Conservation (phyloP, 2,797 vertebrate genomes). For the Xenops minutus region DNA sequence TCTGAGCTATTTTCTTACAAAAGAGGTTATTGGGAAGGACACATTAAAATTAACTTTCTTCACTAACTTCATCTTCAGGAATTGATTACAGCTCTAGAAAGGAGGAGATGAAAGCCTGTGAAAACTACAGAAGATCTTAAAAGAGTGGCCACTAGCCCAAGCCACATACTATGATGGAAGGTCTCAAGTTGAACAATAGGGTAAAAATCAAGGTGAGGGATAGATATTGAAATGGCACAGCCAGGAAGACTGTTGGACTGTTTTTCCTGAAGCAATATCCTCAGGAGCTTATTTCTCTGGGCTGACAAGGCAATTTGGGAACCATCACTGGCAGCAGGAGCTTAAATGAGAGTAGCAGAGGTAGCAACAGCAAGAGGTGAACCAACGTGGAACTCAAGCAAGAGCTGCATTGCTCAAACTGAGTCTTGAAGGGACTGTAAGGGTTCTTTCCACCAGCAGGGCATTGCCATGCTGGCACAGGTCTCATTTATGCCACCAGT, state of each 20-base stretch:
- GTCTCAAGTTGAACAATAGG: neutral
- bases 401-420: neutral
- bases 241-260: neutral
- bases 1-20: constrained; percentile 31
- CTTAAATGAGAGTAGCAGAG: neutral
- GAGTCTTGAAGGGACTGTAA: neutral
- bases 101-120: neutral
- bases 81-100: neutral
- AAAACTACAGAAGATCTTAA: neutral
- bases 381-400: neutral
- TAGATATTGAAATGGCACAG: neutral
- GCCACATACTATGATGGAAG: neutral
- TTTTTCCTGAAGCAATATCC: neutral
- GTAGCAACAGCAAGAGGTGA: neutral
- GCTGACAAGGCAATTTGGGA: neutral
- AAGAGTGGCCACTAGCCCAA: neutral
- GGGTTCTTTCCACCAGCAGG: neutral
- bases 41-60: constrained; percentile 32
- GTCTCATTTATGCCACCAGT: neutral
- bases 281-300: neutral
- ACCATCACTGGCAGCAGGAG: neutral
- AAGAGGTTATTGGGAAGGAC: constrained; percentile 56
- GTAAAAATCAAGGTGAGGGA: neutral
- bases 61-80: neutral
- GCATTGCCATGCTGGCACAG: neutral